phyloP scores from a whole-genome alignment of 1,140 invertebrate species.

The Bombus confusus region DNA sequence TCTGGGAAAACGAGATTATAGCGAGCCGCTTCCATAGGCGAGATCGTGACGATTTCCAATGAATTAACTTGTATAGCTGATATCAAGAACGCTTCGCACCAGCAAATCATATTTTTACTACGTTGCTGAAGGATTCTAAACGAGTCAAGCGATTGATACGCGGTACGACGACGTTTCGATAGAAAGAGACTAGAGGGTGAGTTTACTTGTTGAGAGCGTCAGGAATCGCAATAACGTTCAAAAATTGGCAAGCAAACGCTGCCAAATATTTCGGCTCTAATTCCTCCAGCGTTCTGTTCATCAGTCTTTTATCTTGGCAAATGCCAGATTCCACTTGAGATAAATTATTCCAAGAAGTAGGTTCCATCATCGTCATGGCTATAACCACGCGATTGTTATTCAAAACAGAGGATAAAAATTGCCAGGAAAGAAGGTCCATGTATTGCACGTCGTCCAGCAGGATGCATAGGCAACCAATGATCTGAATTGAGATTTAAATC shows the following conservation, averaged over 20 bases:
- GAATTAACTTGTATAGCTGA: constrained; percentile 24
- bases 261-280: constrained; percentile 78
- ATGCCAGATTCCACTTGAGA: constrained; percentile 42
- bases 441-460: constrained; percentile 67
- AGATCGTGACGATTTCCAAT: constrained; percentile 33
- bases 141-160: background rate
- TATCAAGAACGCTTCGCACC: constrained; percentile 63
- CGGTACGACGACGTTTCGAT: background rate
- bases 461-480: constrained; percentile 51
- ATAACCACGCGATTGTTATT: constrained; percentile 51
- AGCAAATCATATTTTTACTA: constrained; percentile 51
- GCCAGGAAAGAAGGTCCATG: constrained; percentile 70
- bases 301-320: constrained; percentile 59
- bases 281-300: constrained; percentile 25
- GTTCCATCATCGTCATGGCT: constrained; percentile 55
- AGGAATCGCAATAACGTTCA: constrained; percentile 83
- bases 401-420: constrained; percentile 55
- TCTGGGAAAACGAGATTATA: constrained; percentile 51
- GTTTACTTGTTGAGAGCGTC: constrained; percentile 82
- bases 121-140: constrained; percentile 28
- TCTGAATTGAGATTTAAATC: constrained; percentile 20
- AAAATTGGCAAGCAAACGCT: constrained; percentile 83
- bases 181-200: background rate
- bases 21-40: background rate
- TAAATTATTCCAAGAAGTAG: constrained; percentile 27